A percentile compares a stretch with the other conserved stretches of the same genome.
phyloP scores from a whole-genome alignment of 2,113 vertebrate species.

The Muntiacus reevesi region DNA sequence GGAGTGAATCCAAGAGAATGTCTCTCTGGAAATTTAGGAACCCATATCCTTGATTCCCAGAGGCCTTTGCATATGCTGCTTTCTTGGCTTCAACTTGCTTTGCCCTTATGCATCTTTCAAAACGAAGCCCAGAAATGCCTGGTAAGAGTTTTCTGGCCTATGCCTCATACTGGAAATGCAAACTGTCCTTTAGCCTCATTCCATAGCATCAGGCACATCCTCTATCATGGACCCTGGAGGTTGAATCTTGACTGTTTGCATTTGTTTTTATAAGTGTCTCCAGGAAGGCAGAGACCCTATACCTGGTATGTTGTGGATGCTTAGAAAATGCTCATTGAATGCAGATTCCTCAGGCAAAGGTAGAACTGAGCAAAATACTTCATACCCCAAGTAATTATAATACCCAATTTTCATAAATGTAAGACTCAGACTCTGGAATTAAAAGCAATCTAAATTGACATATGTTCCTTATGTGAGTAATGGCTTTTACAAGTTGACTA shows the following conservation, averaged over 20 bases:
- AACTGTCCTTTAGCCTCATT: neutral
- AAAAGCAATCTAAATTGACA: constrained; percentile 12
- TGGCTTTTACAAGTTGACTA: constrained; percentile 19
- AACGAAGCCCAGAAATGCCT: neutral
- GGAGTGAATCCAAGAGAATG: neutral
- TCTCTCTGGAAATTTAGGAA: neutral
- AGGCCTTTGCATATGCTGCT: neutral
- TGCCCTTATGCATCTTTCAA: neutral
- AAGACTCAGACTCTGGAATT: neutral
- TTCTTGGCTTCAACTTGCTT: neutral
- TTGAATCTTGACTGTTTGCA: neutral
- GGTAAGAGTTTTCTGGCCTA: neutral
- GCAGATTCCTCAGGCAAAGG: neutral
- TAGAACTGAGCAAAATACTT: neutral
- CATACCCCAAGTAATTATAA: neutral
- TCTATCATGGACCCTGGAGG: neutral
- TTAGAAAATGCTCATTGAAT: neutral
- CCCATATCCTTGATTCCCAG: neutral
- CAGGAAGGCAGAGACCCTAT: neutral
- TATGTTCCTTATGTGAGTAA: constrained; percentile 2
- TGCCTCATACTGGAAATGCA: neutral
- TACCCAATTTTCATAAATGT: neutral
- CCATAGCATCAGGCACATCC: neutral
- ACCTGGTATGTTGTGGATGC: neutral
- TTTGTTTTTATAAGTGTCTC: neutral